phyloP scores from a whole-genome alignment of 2,797 vertebrate species.

The Glossophaga mutica region DNA sequence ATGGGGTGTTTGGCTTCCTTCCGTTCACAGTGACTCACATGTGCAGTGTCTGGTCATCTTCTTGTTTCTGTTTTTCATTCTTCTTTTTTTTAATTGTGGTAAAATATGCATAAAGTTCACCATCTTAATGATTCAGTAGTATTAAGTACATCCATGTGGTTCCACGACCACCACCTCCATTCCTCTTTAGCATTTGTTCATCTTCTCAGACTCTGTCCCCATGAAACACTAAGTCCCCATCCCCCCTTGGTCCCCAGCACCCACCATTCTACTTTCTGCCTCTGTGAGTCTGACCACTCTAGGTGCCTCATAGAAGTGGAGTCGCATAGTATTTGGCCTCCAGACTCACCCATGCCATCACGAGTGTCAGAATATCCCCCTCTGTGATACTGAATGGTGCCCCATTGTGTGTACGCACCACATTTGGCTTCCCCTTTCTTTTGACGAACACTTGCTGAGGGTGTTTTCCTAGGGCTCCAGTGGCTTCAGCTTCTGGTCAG shows the following conservation, averaged over 20 bases:
- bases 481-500: not conserved
- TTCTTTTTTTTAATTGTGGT: not conserved
- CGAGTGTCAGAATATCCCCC: not conserved
- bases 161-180: not conserved
- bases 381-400: not conserved
- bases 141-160: not conserved
- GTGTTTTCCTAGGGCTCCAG: not conserved
- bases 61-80: not conserved
- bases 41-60: not conserved
- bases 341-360: not conserved
- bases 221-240: not conserved
- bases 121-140: not conserved
- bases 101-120: not conserved
- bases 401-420: not conserved
- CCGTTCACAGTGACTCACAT: rapidly evolving
- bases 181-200: not conserved
- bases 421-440: not conserved
- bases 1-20: not conserved
- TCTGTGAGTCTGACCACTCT: not conserved
- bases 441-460: not conserved
- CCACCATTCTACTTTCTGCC: not conserved
- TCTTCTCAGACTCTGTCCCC: not conserved
- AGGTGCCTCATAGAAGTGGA: not conserved
- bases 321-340: not conserved
- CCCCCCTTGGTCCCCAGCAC: too few relatives aligned